Base-by-base conservation (phyloP, 1,140 invertebrate genomes). In the Ectropis grisescens region DNA sequence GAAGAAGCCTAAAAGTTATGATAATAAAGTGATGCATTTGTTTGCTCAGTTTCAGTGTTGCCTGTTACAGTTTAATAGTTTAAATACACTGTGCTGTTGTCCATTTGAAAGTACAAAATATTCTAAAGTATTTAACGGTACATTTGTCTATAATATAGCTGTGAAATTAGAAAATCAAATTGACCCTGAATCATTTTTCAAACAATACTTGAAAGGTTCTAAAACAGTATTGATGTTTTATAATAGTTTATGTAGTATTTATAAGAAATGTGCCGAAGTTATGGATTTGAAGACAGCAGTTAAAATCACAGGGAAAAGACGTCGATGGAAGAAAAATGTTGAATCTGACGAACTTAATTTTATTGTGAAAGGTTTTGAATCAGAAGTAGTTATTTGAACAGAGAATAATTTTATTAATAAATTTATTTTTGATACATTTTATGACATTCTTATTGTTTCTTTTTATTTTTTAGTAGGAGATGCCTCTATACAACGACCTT, bases 31-130 rank as follows among this genome's bases (percentile, higher is more conserved):
- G 29, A 76, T 93, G 27, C 90, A 93, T 54, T 66, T 64, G n/a
- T 91, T 90, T 65, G 85, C 89, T 1, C 85, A 91, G 61, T 89
- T 92, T 72, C 91, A 93, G 64, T 86, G 83, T 65, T 87, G 88
- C 48, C 61, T 91, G 11, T 84, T 76, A 24, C 84, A 89, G 30
- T 58, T 86, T 1, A 86, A 86, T 43, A 72, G 85, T 37, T 72
- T 93, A 10, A 93, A 93, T 81, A 69, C 69, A 1, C 51, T 93
- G 12, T 75, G 91, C n/a, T 60, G 79, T 12, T 72, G 67, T 41
- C 88, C 87, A 0, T 87, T 86, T 47, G 42, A 72, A 35, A 58
- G 69, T 50, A 82, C 83, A 19, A 66, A 71, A 22, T 81, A 89
- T 56, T 82, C 79, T 26, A 83, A 86, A 47, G 79, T 87, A 29